phyloP scores from a whole-genome alignment of 2,797 vertebrate genomes.

The Distichodus sexfasciatus region DNA sequence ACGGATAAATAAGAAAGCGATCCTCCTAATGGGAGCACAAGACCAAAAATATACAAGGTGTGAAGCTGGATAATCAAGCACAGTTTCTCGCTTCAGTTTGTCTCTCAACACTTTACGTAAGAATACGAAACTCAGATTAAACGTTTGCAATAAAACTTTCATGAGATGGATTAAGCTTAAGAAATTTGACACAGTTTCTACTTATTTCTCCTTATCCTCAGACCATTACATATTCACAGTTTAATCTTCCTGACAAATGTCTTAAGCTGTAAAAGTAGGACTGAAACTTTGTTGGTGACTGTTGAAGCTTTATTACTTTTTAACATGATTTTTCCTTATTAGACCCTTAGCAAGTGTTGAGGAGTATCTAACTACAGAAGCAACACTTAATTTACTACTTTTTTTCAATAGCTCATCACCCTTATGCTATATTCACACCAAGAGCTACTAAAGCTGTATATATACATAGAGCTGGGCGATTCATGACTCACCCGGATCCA shows the following conservation, averaged over 20 bases:
- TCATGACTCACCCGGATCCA: no score
- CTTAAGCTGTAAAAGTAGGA: not conserved
- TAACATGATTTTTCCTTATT: no score
- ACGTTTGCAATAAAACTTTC: not conserved
- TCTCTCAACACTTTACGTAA: not conserved
- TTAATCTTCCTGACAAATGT: not conserved
- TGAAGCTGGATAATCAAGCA: not conserved
- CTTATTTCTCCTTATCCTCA: not conserved
- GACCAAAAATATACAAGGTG: not conserved
- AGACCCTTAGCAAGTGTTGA: no score
- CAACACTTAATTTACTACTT: no score
- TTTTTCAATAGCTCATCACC: no score
- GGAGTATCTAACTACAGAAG: no score
- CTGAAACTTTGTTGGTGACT: not conserved
- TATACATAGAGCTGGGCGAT: no score
- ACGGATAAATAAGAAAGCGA: slow-evolving; percentile 17
- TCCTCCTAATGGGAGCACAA: not conserved
- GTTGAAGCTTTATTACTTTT: not conserved
- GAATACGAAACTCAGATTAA: not conserved
- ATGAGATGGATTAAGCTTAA: slow-evolving; percentile 2
- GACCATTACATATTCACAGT: not conserved
- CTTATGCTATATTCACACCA: no score
- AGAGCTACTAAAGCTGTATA: no score
- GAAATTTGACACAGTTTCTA: not conserved
- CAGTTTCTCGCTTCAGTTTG: not conserved